Base-by-base conservation (phyloP, 2,113 vertebrate genomes). In the Theropithecus gelada region DNA sequence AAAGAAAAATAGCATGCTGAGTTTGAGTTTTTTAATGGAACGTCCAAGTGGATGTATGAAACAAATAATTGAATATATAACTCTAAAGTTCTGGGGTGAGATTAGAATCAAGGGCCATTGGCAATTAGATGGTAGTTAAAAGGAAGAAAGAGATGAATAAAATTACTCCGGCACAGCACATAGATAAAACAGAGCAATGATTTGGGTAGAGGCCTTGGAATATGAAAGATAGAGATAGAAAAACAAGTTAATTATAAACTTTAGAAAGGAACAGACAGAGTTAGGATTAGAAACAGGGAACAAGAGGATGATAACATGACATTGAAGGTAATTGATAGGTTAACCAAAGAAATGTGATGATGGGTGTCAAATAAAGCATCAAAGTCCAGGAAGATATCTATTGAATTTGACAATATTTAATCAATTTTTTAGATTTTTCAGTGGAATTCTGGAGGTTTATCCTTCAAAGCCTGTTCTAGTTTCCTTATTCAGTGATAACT, bases 361-460 rank as follows among this genome's bases (percentile, higher is more conserved):
- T 40, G 92, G 40, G 32, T 92, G 32, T 57, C 48, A 75, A 93
- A 75, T 64, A 68, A 59, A 76, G 48, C 6, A 57, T 73, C 45
- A 66, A 87, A 87, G 48, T 94, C 57, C 20, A 68, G 35, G 45
- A 78, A 92, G 22, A 9, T 52, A 43, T 23, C 27, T 48, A 68
- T n/a, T 94, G 25, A 40, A 83, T 78, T 91, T 94, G 68, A 87
- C 6, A 76, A 55, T 68, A 68, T 76, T 35, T 81, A 82, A 70
- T 94, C 48, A 91, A 11, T 82, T 68, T 76, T 57, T 76, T 45
- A 70, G 76, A 43, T 88, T 92, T 88, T 75, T 96, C 40, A 81
- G 9, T 52, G 35, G 35, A 94, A 92, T 35, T 76, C 35, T 76
- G 40, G 32, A 57, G 66, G 14, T 91, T 20, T 30, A 35, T 91